Percentiles rank a stretch among this genome's conserved stretches.
These are phyloP conservation scores for Nibea coibor DNA, from an alignment of 2,113 vertebrate species.

Conservation along the genomic window DNA sequence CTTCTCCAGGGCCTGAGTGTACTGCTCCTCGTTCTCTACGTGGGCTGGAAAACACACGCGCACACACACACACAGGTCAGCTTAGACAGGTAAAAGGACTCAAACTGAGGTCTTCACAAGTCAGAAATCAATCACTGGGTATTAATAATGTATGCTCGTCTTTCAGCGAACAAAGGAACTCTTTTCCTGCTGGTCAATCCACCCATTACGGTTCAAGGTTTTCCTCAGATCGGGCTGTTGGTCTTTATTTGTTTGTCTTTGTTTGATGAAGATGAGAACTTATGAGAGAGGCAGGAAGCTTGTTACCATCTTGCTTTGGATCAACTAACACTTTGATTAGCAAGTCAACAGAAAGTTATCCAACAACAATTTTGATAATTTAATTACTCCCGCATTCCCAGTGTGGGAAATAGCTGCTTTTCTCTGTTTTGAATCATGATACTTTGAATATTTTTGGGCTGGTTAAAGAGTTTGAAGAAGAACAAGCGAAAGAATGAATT, in stretches of 20 bases:
- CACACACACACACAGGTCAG: slow-evolving; percentile 23
- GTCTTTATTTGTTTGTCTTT: not conserved
- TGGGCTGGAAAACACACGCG: slow-evolving; percentile 85
- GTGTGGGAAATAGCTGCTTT: not conserved
- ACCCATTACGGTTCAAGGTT: slow-evolving; percentile 5
- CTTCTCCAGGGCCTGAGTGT: slow-evolving; percentile 98
- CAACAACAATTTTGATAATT: too few species aligned
- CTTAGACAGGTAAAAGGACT: slow-evolving; percentile 7
- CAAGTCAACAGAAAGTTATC: too few species aligned
- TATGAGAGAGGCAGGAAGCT: too few species aligned
- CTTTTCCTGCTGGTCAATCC: not conserved
- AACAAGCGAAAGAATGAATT: too few species aligned
- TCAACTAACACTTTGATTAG: too few species aligned
- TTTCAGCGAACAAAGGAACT: slow-evolving; percentile 26
- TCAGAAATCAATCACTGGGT: slow-evolving; percentile 48
- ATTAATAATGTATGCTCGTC: slow-evolving; percentile 65
- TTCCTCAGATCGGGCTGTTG: too few species aligned
- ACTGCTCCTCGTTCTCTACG: slow-evolving; percentile 98
- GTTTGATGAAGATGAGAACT: not conserved
- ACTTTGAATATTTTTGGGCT: not conserved
- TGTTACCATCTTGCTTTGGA: too few species aligned
- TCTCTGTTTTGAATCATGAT: not conserved
- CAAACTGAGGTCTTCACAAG: slow-evolving; percentile 14
- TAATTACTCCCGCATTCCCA: not conserved
- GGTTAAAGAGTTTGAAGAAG: too few species aligned